Percentiles rank a stretch among this genome's conserved stretches.
These are phyloP conservation scores for Andricus quercusramuli DNA, from an alignment of 2,888 invertebrate genomes.

Conservation along the genomic window DNA sequence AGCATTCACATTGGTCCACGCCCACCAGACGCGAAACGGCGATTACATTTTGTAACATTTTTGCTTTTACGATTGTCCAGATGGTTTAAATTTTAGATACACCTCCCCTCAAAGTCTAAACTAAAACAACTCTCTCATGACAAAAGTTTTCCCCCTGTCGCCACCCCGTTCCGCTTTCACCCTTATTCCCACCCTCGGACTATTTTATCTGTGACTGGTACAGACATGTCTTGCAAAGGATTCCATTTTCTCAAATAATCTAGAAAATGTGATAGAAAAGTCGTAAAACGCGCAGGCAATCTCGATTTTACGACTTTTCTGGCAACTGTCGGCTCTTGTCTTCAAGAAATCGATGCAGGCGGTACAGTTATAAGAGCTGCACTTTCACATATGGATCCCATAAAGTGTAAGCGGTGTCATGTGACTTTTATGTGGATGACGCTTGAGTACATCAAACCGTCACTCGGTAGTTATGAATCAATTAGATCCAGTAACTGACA, in stretches of 20 bases:
- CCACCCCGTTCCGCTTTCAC: constrained; percentile 1
- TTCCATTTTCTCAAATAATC: constrained; percentile 75
- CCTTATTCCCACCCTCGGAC: background rate
- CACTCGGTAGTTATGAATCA: background rate
- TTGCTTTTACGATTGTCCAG: constrained; percentile 71
- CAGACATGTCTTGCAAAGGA: constrained; percentile 58
- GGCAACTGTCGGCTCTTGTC: constrained; percentile 38
- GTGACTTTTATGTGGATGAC: constrained; percentile 15
- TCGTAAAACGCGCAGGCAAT: constrained; percentile 71
- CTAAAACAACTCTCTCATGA: background rate
- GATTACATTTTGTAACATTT: constrained; percentile 62
- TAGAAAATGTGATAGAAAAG: constrained; percentile 70
- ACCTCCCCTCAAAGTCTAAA: constrained; percentile 43
- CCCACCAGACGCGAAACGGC: constrained; percentile 1
- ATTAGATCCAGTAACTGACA: background rate
- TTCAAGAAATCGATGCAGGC: constrained; percentile 43
- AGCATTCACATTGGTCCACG: constrained; percentile 12
- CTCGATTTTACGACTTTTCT: constrained; percentile 70
- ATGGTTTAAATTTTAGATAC: constrained; percentile 67
- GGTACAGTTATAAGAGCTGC: constrained; percentile 42
- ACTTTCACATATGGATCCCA: constrained; percentile 46
- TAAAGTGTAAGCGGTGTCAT: constrained; percentile 39
- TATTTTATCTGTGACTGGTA: constrained; percentile 35
- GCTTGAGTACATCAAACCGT: background rate
- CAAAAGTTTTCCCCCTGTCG: background rate